Base-by-base conservation (phyloP, 2,113 vertebrate species). In the Sylvietta virens region DNA sequence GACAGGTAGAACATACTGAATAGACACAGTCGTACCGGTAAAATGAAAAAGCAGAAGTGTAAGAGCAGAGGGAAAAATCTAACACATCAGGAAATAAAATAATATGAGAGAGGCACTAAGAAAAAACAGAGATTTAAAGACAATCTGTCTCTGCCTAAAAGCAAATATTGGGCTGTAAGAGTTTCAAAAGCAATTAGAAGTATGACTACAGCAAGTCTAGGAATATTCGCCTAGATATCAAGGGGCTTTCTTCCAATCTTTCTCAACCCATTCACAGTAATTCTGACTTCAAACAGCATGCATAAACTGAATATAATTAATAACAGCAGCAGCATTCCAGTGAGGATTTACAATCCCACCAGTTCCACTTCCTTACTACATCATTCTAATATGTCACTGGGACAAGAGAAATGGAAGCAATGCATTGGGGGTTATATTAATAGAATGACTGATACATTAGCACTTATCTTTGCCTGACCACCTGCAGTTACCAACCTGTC, bases 341-440 rank as follows among this genome's bases (percentile, higher is more conserved):
- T 11, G 28, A 73, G 28, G 26, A 57, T 35, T 88, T 62, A 66
- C 7, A 76, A 57, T 33, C 11, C 23, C 35, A 51, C 13, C 7
- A 42, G 15, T 13, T 69, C 57, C 5, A 8, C 35, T 47, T 77
- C 61, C 48, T 65, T 31, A 72, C 3, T 7, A 18, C 45, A 24
- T 48, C n/a, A 33, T 53, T 69, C 33, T 30, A 71, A 47, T 16
- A 4, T 1, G 48, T 31, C 57, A 35, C 54, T 31, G 13, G 17
- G 54, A 73, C 24, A 72, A n/a, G 3, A 82, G 17, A 70, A 95
- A 70, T 1, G 1, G 40, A 76, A n/a, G 9, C 33, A 72, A 74
- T 3, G 11, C 0, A 0, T 15, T 78, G 42, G 27, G 35, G 10
- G 5, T 33, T 74, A 20, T 21, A 44, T 11, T 51, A 79, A 33